Base-by-base conservation (phyloP, 35 echinoderm and acorn worm species). In the Holothuria glaberrima region DNA sequence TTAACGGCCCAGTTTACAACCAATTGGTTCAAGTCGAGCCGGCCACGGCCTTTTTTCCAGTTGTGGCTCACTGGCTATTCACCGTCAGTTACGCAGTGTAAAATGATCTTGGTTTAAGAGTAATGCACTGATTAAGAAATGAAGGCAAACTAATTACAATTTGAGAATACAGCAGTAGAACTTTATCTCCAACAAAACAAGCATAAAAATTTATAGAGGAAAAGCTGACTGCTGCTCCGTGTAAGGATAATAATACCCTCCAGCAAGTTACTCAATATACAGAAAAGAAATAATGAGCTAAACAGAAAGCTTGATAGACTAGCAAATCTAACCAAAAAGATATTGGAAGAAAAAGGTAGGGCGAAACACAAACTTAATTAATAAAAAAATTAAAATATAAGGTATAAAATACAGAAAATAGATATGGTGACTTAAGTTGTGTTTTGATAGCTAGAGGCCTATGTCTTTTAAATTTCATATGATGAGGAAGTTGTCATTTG, bases 341-440 rank as follows among this genome's bases (percentile, higher is more conserved):
- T 69, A 71, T 28, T 60, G 14, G 89, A 58, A 16, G 44, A 81
- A 63, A 54, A 76, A 38, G 76, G 89, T n/a, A 91, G 45, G 34
- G 77, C 33, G 38, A 91, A 83, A 84, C 59, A 66, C 28, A 91
- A 91, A 67, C 58, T 59, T 41, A 50, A 10, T 28, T 91, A 83
- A 75, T 83, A 76, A 46, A 64, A 91, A 36, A 21, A 41, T 9
- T 70, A 77, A 73, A 90, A 90, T 61, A 16, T 70, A 58, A 44
- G 89, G 68, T 80, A 91, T 48, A 88, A 87, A 69, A 79, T 67
- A 65, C 45, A 92, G 52, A 58, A 77, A 57, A 75, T 92, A 44
- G 59, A 87, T 4, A 38, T 52, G 61, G 82, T 88, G 28, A n/a
- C 35, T 27, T 58, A 29, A 72, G 83, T 59, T 12, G n/a, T 90